Conservation (phyloP, 2,113 vertebrate species). For the Lynx canadensis region DNA sequence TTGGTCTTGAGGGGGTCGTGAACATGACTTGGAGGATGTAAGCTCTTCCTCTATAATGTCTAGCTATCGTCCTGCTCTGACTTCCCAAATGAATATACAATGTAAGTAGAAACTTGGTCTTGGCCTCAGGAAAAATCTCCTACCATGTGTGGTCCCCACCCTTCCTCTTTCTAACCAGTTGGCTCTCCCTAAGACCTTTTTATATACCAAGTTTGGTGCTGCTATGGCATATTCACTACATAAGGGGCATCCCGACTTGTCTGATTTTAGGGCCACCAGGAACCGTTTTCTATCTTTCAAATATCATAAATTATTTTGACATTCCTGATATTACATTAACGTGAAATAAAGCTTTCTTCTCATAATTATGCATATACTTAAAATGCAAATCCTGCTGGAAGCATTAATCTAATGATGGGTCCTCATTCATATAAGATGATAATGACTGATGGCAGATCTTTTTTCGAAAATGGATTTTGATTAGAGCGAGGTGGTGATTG, state of each 20-base stretch:
- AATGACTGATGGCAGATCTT: neutral
- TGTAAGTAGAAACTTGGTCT: neutral
- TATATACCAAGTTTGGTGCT: neutral
- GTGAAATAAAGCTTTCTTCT: conserved; percentile 24
- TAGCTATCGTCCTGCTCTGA: neutral
- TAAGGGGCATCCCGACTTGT: neutral
- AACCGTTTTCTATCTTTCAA: neutral
- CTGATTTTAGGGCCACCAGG: neutral
- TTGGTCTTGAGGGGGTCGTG: neutral
- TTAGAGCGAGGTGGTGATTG: neutral
- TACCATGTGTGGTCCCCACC: neutral
- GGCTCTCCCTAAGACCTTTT: neutral
- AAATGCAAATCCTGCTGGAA: neutral
- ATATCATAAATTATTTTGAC: neutral
- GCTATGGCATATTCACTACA: neutral
- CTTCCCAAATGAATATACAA: neutral
- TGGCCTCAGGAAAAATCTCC: neutral
- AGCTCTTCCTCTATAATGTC: neutral
- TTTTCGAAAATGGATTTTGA: neutral
- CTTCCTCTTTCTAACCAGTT: neutral
- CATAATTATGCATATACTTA: conserved; percentile 3
- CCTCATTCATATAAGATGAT: neutral
- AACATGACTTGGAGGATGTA: neutral
- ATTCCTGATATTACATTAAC: neutral
- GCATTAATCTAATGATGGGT: neutral